A percentile compares a stretch with the other conserved stretches of the same genome.
phyloP scores from a whole-genome alignment of 2,888 invertebrate genomes.

The Julus scandinavius region DNA sequence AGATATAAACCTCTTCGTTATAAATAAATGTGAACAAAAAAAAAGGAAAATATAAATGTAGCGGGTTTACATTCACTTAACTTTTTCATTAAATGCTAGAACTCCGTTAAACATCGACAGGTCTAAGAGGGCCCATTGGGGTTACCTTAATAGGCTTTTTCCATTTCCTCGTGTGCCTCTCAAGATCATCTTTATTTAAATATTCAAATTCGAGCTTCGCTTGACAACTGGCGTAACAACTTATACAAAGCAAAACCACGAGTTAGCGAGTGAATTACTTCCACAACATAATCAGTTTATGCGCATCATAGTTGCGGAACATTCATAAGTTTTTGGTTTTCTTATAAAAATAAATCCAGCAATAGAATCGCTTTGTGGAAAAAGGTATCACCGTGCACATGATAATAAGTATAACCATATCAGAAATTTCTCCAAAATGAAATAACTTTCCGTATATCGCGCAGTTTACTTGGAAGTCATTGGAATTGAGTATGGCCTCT shows the following conservation, averaged over 20 bases:
- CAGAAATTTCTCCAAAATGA: no score
- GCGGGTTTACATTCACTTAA: conserved; percentile 11
- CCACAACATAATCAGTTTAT: not conserved
- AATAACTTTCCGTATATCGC: no score
- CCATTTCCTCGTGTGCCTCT: not conserved
- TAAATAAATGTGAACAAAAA: not conserved
- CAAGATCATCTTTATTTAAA: not conserved
- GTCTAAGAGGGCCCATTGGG: not conserved
- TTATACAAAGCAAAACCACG: not conserved
- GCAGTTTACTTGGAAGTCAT: no score
- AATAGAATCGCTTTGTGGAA: no score
- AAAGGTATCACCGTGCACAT: no score
- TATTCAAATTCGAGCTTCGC: not conserved
- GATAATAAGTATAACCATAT: no score
- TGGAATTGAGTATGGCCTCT: no score
- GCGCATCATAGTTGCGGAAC: no score
- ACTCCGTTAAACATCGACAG: not conserved
- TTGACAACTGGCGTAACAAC: not conserved
- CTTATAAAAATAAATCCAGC: no score
- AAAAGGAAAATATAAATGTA: conserved; percentile 2
- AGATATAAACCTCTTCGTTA: not conserved
- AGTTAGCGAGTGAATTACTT: not conserved
- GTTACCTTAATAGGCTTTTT: not conserved
- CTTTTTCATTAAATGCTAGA: not conserved
- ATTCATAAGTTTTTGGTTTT: no score